A percentile compares a stretch with the other conserved stretches of the same genome.
These are phyloP conservation scores for Spea multiplicata DNA, from an alignment of 2,113 vertebrate species.

Conservation along the genomic window DNA sequence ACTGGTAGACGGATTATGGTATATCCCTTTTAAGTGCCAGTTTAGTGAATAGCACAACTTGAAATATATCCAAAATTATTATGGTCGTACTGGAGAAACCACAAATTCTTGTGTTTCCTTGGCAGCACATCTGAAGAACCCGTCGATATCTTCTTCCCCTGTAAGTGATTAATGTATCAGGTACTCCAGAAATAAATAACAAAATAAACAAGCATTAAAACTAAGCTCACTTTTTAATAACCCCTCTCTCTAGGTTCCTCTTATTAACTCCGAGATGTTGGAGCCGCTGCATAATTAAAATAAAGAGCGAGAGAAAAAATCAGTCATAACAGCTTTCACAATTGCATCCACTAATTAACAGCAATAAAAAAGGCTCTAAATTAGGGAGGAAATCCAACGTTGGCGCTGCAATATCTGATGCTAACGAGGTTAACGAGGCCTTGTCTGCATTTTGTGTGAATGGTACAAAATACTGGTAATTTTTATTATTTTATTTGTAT, in stretches of 20 bases:
- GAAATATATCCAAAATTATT: no score
- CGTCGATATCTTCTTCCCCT: not conserved
- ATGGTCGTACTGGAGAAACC: no score
- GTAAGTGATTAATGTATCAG: not conserved
- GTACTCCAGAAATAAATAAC: not conserved
- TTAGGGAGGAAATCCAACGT: constrained; percentile 58
- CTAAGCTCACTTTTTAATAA: not conserved
- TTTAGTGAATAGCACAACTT: no score
- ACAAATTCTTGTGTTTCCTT: no score
- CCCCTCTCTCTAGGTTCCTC: constrained; percentile 23
- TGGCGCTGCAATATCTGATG: constrained; percentile 60
- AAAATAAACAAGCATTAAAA: not conserved
- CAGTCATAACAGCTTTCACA: constrained; percentile 57
- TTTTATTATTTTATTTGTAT: not conserved
- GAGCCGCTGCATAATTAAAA: constrained; percentile 60
- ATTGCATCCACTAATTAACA: constrained; percentile 65
- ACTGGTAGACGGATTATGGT: no score
- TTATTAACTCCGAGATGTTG: constrained; percentile 50
- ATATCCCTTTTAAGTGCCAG: no score
- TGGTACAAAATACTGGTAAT: not conserved
- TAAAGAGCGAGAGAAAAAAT: constrained; percentile 34
- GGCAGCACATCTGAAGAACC: no score
- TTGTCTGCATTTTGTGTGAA: constrained; percentile 46
- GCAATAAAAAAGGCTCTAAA: constrained; percentile 63
- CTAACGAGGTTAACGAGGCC: constrained; percentile 67